Evolutionary conservation across 1,140 invertebrate genomes (phyloP).

Genomic region (silkworm (Bombyx mori)): ASM3026992v2 NC_085112.1:16026001-16026500

Average conservation of each 20-base stretch:
- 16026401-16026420: conserved; percentile 67
- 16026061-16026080: too few relatives aligned
- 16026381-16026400: conserved; percentile 72
- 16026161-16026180: too few relatives aligned
- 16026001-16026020: too few relatives aligned
- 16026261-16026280: conserved; percentile 81
- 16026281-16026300: conserved; percentile 84
- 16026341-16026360: conserved; percentile 73
- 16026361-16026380: conserved; percentile 73
- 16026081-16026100: too few relatives aligned
- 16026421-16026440: neutral
- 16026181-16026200: conserved; percentile 45
- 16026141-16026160: too few relatives aligned
- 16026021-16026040: too few relatives aligned
- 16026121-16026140: too few relatives aligned
- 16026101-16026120: too few relatives aligned
- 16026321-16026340: conserved; percentile 47
- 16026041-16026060: too few relatives aligned
- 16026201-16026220: conserved; percentile 78
- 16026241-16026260: conserved; percentile 84
- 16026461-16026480: neutral
- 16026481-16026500: too few relatives aligned
- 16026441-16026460: neutral
- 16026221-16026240: conserved; percentile 83
- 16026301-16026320: conserved; percentile 28